phyloP scores from a whole-genome alignment of 2,797 vertebrate species.

The Syndactyla subalaris region DNA sequence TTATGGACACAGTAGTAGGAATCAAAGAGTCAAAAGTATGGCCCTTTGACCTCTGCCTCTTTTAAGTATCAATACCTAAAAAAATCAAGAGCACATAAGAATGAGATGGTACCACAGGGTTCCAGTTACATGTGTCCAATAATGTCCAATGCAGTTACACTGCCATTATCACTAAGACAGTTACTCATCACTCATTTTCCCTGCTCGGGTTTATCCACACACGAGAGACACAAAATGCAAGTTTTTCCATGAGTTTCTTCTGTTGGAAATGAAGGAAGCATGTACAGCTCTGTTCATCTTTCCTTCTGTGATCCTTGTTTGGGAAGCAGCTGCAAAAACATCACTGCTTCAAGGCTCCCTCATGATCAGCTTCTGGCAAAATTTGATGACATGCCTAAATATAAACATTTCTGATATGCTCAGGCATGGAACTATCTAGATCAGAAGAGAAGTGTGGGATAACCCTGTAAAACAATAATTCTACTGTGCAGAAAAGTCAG shows the following conservation, averaged over 20 bases:
- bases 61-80: neutral
- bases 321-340: neutral
- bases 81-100: neutral
- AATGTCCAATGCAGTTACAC: neutral
- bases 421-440: neutral
- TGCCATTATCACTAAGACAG: neutral
- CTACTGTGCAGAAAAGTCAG: neutral
- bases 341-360: neutral
- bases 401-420: neutral
- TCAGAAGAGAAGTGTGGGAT: fast-evolving
- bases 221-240: neutral
- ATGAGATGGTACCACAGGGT: neutral
- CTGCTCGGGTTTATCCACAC: neutral
- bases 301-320: neutral
- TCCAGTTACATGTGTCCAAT: neutral
- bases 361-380: neutral
- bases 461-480: neutral
- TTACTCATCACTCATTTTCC: neutral
- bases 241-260: neutral
- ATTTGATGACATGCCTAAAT: neutral
- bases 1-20: neutral
- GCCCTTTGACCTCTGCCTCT: neutral
- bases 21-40: neutral
- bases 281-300: neutral
- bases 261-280: neutral